Conservation (phyloP, 2,113 vertebrate genomes). For the Crotalus tigris region DNA sequence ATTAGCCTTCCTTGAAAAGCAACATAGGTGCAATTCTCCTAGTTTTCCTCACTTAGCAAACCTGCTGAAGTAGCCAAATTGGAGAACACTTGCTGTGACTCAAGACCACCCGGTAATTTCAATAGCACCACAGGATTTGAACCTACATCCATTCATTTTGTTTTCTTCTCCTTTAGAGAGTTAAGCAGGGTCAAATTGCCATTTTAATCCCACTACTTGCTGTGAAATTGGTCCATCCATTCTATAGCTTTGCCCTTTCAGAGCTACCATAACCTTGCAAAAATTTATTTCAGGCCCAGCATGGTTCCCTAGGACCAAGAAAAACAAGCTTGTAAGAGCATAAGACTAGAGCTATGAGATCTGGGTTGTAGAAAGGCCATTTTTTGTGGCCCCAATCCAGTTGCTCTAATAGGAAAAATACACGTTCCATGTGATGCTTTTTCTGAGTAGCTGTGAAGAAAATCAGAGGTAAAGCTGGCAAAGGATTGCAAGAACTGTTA, state of each 20-base stretch:
- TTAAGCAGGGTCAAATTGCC: background rate
- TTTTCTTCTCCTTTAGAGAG: background rate
- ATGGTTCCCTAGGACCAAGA: background rate
- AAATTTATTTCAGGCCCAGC: background rate
- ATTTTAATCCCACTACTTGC: background rate
- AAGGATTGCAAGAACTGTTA: background rate
- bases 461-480: background rate
- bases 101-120: background rate
- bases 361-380: background rate
- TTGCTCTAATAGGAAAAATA: constrained; percentile 8
- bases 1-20: constrained; percentile 4
- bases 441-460: background rate
- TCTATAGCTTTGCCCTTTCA: background rate
- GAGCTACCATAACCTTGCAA: background rate
- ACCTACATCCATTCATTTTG: background rate
- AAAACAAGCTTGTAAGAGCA: background rate
- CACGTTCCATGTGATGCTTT: background rate
- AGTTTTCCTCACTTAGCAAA: background rate
- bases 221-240: background rate
- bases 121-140: background rate
- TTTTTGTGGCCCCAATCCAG: background rate
- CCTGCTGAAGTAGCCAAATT: background rate
- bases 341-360: background rate
- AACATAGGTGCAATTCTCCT: background rate
- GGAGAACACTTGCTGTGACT: background rate